Base-by-base conservation (phyloP, 2,888 invertebrate genomes). In the Parapristionchus giblindavisi region DNA sequence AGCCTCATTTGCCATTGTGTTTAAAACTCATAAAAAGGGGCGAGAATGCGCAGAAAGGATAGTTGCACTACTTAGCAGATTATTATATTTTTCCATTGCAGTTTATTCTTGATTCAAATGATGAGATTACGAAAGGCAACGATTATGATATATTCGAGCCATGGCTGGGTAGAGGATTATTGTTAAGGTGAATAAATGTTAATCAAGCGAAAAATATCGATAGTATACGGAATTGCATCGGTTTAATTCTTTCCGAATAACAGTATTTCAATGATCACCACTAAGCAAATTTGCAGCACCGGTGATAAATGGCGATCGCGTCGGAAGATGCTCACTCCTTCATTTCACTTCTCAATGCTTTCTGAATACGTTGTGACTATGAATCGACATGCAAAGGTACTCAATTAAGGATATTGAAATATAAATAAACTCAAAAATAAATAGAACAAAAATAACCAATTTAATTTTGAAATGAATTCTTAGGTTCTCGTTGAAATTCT, bases 161-260 rank as follows among this genome's bases (percentile, higher is more conserved):
- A 4, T 90, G 90, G 90, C 85, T 90, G 3, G 89, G 89, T n/a
- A 88, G 88, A 29, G 90, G 90, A 6, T 84, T 90, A 4, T 84
- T 90, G 1, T 89, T 88, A 4, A 17, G 36, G 68, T 68, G 3
- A 52, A 52, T 68, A n/a, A 27, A 65, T 14, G 32, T 32, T 61
- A 11, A 29, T 5, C 8, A 38, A 36, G 29, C 24, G 29, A 27
- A 21, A 27, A 8, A 43, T 21, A 24, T 17, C 63, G 34, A 14
- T 6, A 14, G 32, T 36, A 21, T 34, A 36, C n/a, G 36, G 3
- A 29, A 29, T 36, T n/a, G 34, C 34, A 29, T 6, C 60, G 27
- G n/a, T 43, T 43, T 17, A 8, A n/a, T 14, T 11, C 21, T 36
- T 65, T 21, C 52, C 52, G 52, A 48, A 48, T 32, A 32, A 11